phyloP scores from a whole-genome alignment of 2,113 vertebrate genomes.

The Ciconia maguari region DNA sequence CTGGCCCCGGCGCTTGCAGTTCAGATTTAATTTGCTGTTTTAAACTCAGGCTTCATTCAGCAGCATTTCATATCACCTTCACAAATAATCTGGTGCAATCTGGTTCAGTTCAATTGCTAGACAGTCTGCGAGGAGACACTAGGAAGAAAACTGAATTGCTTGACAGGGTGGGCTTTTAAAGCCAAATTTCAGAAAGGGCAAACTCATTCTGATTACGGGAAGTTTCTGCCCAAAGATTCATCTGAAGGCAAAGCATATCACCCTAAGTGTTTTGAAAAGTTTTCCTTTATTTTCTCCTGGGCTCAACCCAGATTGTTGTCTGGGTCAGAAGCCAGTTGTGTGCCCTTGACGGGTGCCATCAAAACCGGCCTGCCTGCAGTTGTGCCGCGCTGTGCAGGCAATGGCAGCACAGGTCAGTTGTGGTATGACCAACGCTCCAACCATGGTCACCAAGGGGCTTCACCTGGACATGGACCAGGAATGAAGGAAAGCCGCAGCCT shows the following conservation, averaged over 20 bases:
- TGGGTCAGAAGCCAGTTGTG: accelerated
- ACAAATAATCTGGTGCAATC: slow-evolving; percentile 2
- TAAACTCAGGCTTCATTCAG: not conserved
- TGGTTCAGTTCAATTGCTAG: not conserved
- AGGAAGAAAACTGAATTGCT: not conserved
- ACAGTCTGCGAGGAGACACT: not conserved
- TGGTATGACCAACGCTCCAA: not conserved
- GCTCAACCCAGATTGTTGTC: not conserved
- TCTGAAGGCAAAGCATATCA: not conserved
- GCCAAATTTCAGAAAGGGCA: not conserved
- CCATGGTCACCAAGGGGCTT: not conserved
- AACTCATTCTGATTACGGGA: not conserved
- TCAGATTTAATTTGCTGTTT: slow-evolving; percentile 30
- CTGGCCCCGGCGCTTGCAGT: not conserved
- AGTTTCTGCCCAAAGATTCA: not conserved
- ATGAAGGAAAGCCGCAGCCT: not conserved
- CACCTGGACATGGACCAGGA: not conserved
- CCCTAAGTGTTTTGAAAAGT: not conserved
- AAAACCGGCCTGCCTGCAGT: not conserved
- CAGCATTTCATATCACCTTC: not conserved
- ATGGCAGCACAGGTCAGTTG: accelerated
- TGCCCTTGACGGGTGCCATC: not conserved
- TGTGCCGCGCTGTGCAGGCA: not conserved
- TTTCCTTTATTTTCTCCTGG: not conserved
- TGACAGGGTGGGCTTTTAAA: not conserved